These are phyloP conservation scores for Fissipunctia ypsillon DNA, from an alignment of 2,888 invertebrate species.

Conservation along the genomic window DNA sequence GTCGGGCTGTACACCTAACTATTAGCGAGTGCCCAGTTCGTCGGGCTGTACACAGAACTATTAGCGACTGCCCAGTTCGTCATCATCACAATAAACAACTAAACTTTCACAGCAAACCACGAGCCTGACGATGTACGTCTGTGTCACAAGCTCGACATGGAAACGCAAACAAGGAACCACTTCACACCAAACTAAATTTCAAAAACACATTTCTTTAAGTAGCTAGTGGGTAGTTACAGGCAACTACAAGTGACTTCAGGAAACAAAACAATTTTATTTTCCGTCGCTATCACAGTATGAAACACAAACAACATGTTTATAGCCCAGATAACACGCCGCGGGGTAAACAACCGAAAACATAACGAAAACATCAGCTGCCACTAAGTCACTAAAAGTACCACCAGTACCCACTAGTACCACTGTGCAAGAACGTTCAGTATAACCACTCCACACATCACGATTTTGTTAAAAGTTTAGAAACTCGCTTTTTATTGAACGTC, in stretches of 20 bases:
- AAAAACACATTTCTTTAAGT: conserved; percentile 5
- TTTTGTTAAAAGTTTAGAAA: background rate
- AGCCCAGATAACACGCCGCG: conserved; percentile 56
- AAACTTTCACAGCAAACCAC: background rate
- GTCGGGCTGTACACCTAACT: no score
- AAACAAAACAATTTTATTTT: conserved; percentile 49
- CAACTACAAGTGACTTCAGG: conserved; percentile 38
- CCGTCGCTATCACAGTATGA: conserved; percentile 35
- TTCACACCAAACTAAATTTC: conserved; percentile 13
- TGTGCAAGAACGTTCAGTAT: background rate
- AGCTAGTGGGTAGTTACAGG: conserved; percentile 8
- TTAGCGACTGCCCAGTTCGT: no score
- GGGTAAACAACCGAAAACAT: conserved; percentile 56
- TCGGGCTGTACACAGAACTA: no score
- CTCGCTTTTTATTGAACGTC: background rate
- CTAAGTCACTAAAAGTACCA: conserved; percentile 40
- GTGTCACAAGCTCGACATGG: conserved; percentile 6
- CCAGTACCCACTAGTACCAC: conserved; percentile 3
- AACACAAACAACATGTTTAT: conserved; percentile 64
- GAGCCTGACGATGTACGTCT: conserved; percentile 8
- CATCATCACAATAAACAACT: background rate
- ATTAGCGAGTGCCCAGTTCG: no score
- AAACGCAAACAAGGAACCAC: conserved; percentile 17
- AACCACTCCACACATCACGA: background rate
- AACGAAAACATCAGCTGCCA: conserved; percentile 60